A percentile compares a stretch with the other conserved stretches of the same genome.
These are phyloP conservation scores for Macrotus californicus DNA, from an alignment of 2,113 vertebrate species.

Conservation along the genomic window DNA sequence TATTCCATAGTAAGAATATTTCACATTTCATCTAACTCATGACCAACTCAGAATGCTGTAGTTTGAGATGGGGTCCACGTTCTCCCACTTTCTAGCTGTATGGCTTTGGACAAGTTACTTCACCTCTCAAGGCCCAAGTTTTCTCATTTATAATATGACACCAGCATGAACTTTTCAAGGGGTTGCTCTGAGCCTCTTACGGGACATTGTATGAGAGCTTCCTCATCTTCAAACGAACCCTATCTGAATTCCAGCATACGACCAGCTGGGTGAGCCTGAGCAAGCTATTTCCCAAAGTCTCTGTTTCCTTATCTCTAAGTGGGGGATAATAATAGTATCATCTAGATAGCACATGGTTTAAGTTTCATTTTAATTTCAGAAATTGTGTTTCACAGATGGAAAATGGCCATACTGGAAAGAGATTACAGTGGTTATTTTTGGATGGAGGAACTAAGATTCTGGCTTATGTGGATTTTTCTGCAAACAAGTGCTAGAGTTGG, in stretches of 20 bases:
- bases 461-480: background rate
- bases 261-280: background rate
- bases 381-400: background rate
- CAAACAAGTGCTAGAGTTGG: background rate
- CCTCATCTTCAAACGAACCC: background rate
- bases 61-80: background rate
- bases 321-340: background rate
- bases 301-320: background rate
- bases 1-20: background rate
- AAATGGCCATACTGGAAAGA: background rate
- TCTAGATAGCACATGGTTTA: background rate
- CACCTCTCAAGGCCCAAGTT: background rate
- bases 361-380: slow-evolving; percentile 1
- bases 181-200: background rate
- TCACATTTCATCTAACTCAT: background rate
- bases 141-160: background rate
- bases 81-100: background rate
- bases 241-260: background rate
- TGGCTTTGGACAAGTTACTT: background rate
- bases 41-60: background rate
- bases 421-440: background rate
- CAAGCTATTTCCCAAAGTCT: background rate
- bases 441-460: background rate
- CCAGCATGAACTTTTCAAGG: background rate
- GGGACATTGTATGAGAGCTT: background rate